Base-by-base conservation (phyloP, 2,888 invertebrate species). In the Odontomyia ornata region DNA sequence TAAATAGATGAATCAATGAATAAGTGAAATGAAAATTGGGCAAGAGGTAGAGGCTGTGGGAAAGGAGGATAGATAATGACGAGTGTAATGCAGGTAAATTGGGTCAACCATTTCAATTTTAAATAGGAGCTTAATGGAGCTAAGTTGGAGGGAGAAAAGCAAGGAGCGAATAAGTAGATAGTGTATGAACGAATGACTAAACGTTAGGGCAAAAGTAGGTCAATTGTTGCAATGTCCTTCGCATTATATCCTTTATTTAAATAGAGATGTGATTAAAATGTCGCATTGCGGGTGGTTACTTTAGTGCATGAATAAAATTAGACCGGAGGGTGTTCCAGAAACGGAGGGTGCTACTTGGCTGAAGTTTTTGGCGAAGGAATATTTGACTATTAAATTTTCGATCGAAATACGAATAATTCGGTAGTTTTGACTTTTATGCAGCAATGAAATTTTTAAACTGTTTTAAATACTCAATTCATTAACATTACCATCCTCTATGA, bases 201-300 rank as follows among this genome's bases (percentile, higher is more conserved):
- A n/a, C n/a, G n/a, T n/a, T n/a, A 64, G 28, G 1, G 28, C 28
- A 15, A 15, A 64, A 64, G 28, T 64, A 23, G 62, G 62, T 64
- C 62, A 64, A 64, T 64, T 64, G 28, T 64, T 28, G 27, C 62
- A 18, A 64, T 27, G 7, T 64, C 28, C 28, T 13, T 64, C 28
- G n/a, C 28, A 64, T 9, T 7, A 56, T n/a, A 7, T 28, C 27
- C 13, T 64, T 64, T 28, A 64, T 64, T 64, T 64, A 13, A 13
- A 4, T 27, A 43, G 7, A 28, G 25, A 27, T 64, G 62, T 28
- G 23, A 64, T 28, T 28, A 13, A 15, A 27, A 28, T 28, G 27
- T 64, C 62, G 62, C 62, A 64, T n/a, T 64, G 62, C 62, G 28
- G 62, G 43, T 43, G 43, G 7, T 43, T 43, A n/a, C n/a, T n/a